Base-by-base conservation (phyloP, 2,888 invertebrate species). In the Drosophila eohydei region DNA sequence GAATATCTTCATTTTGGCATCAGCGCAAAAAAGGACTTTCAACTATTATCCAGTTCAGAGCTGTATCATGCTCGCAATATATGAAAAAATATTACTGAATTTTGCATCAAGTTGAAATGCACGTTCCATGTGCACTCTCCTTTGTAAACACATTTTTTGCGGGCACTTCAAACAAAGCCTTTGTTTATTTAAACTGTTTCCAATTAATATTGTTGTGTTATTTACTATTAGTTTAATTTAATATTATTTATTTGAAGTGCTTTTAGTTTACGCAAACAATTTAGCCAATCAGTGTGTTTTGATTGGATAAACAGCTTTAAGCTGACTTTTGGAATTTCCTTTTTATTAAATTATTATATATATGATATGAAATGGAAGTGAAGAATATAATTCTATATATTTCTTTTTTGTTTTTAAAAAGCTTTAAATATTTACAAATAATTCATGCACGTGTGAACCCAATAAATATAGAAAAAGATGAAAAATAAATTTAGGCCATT, bases 161-260 rank as follows among this genome's bases (percentile, higher is more conserved):
- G 28, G 8, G 11, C 38, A 6, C n/a, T 26, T 11, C 36, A 5
- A 54, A 52, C 32, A 66, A 38, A 68, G 12, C 43, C 9, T 38
- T 67, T 12, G 11, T 44, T 44, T 11, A 5, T 30, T 64, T 61
- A 32, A 3, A 32, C 26, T 54, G 32, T 11, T 28, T 16, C 38
- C 46, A 69, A 66, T 65, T 52, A 66, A 16, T 32, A 52, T 32
- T 3, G 21, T 11, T 28, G n/a, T 14, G 16, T 16, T 44, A 38
- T 38, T 14, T 11, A 38, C 4, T 28, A 38, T 38, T 38, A 3
- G 12, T 51, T 21, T 14, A 36, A 3, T 11, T n/a, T 26, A 34
- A 1, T 32, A 34, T 8, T 44, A 11, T 38, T 30, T 51, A 4
- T 38, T 26, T 34, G 2, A 16, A 16, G 36, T n/a, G 16, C 12